These are phyloP conservation scores for Drosophila mettleri DNA, from an alignment of 2,888 invertebrate species.

Conservation along the genomic window DNA sequence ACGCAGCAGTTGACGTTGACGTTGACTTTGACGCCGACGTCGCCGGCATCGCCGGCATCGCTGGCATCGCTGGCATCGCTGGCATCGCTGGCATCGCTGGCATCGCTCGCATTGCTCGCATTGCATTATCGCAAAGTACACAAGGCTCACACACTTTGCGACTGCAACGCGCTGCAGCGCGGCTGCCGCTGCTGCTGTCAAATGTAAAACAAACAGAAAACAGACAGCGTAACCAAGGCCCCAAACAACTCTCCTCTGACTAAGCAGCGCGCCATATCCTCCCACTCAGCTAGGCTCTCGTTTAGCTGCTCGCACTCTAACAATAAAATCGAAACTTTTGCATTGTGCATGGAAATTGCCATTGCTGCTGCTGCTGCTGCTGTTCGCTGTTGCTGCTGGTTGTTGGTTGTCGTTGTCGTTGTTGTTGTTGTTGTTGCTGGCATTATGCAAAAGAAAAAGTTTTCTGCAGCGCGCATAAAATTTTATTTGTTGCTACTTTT, in stretches of 20 bases:
- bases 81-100: constrained; percentile 31
- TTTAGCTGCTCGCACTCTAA: constrained; percentile 50
- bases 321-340: constrained; percentile 79
- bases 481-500: constrained; percentile 80
- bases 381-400: constrained; percentile 25
- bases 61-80: neutral
- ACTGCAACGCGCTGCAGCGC: constrained; percentile 1
- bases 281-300: constrained; percentile 10
- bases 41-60: constrained; percentile 31
- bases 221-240: constrained; percentile 39
- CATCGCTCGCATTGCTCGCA: constrained; percentile 4
- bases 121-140: constrained; percentile 65
- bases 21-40: constrained; percentile 14
- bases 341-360: constrained; percentile 75
- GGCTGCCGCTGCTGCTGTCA: constrained; percentile 42
- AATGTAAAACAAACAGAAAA: constrained; percentile 63
- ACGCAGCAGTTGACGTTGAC: constrained; percentile 42
- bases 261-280: neutral
- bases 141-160: constrained; percentile 44
- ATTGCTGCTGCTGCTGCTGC: constrained; percentile 34
- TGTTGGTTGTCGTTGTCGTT: constrained; percentile 16
- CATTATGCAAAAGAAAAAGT: constrained; percentile 77
- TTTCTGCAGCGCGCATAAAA: constrained; percentile 75
- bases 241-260: neutral
- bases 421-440: constrained; percentile 33